Evolutionary conservation across 2,888 invertebrate genomes (phyloP).

Genomic region (Tachina lurida): DNA sequence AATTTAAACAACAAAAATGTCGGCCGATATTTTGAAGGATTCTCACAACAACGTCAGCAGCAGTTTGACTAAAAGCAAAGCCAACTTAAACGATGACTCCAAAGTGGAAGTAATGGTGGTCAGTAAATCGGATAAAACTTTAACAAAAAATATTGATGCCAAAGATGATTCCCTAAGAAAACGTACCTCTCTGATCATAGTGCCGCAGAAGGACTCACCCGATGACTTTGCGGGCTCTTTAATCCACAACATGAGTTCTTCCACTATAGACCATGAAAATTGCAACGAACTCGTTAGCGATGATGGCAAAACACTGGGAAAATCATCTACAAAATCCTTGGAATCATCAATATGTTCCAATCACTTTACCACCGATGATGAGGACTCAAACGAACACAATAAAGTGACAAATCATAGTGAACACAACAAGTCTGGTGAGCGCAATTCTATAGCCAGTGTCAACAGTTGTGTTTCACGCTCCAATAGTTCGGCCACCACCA

Average conservation of each 20-base stretch:
- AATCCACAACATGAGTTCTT: constrained; percentile 72
- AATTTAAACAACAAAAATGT: constrained; percentile 70
- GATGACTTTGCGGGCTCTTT: constrained; percentile 4
- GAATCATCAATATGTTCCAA: constrained; percentile 68
- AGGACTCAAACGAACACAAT: constrained; percentile 56
- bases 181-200: constrained; percentile 82
- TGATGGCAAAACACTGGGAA: constrained; percentile 37
- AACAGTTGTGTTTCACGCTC: constrained; percentile 81
- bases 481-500: constrained; percentile 73
- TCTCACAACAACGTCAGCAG: constrained; percentile 39
- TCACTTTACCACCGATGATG: constrained; percentile 65
- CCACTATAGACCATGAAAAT: constrained; percentile 66
- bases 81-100: constrained; percentile 74
- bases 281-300: constrained; percentile 62
- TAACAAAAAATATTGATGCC: constrained; percentile 82
- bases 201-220: constrained; percentile 76
- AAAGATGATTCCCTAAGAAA: constrained; percentile 82
- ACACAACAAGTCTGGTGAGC: constrained; percentile 75
- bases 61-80: constrained; percentile 53
- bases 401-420: constrained; percentile 35
- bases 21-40: constrained; percentile 70
- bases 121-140: constrained; percentile 81
- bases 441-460: constrained; percentile 81
- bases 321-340: constrained; percentile 51
- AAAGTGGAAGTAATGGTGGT: constrained; percentile 81